Conservation (phyloP, 1,140 invertebrate species). For the Propsilocerus akamusi region DNA sequence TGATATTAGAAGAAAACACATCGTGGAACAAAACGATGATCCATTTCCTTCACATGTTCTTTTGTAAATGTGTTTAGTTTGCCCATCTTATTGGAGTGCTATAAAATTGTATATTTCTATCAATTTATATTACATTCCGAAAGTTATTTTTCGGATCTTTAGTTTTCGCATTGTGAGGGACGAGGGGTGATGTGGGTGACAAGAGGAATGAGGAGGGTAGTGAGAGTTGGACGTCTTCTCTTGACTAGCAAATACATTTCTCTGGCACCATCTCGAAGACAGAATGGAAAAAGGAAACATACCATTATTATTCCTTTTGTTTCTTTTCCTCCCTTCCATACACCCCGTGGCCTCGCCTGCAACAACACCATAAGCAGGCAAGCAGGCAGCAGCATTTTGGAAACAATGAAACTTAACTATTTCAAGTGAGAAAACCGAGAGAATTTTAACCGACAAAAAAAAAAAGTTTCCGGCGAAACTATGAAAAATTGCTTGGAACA, state of each 20-base stretch:
- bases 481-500: no score
- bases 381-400: background rate
- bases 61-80: constrained; percentile 4
- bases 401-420: constrained; percentile 4
- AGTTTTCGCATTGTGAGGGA: no score
- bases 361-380: background rate
- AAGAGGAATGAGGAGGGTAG: background rate
- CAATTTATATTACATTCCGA: background rate
- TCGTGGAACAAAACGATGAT: constrained; percentile 4
- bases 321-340: background rate
- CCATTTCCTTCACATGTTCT: constrained; percentile 2
- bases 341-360: background rate
- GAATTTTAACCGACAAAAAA: no score
- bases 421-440: no score
- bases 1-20: constrained; percentile 1
- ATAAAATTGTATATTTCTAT: background rate
- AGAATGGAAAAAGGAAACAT: constrained; percentile 3
- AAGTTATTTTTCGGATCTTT: background rate
- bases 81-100: background rate
- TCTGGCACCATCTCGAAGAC: no score
- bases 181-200: no score
- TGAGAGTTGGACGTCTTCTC: background rate
- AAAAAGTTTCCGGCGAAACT: no score
- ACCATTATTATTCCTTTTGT: background rate
- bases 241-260: background rate